Base-by-base conservation (phyloP, 1,140 invertebrate species). In the Popillia japonica region DNA sequence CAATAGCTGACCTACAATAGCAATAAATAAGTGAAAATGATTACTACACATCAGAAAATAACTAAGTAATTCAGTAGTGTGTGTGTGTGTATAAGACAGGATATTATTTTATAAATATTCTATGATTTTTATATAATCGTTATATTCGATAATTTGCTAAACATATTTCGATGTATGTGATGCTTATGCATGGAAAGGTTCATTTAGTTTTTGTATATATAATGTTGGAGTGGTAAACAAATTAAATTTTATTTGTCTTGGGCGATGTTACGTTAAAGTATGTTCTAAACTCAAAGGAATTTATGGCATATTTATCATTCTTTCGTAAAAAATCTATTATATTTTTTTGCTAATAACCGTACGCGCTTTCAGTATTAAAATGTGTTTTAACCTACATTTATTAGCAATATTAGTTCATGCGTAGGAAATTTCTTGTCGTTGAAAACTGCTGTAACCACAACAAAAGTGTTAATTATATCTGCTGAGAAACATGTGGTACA, bases 141-240 rank as follows among this genome's bases (percentile, higher is more conserved):
- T 68, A 68, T 68, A 68, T 68, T 68, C 61, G 27, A 68, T 68
- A 68, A 68, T 68, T 68, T 68, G 61, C 61, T 68, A 68, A 68
- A 68, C 27, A 68, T 68, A 68, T 68, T 68, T 68, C 61, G 61
- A 68, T 68, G 61, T 68, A 68, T 68, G 61, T 68, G 61, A 34
- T 68, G 61, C 61, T 68, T 68, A 68, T 68, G 61, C 61, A 68
- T 68, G 61, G 61, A 68, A 68, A 68, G 17, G 61, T 68, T 22
- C 22, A 68, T 34, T 68, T 68, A 20, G 22, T 68, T 68, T 68
- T 68, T 68, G 61, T 68, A 68, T 68, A 48, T 48, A 68, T 68
- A 27, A 68, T 68, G 17, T 27, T 68, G 2, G 27, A 68, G 20
- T 68, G 61, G 27, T 68, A 10, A 27, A 22, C 27, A 68, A 68